phyloP scores from a whole-genome alignment of 2,113 vertebrate genomes.

The Bufo bufo region DNA sequence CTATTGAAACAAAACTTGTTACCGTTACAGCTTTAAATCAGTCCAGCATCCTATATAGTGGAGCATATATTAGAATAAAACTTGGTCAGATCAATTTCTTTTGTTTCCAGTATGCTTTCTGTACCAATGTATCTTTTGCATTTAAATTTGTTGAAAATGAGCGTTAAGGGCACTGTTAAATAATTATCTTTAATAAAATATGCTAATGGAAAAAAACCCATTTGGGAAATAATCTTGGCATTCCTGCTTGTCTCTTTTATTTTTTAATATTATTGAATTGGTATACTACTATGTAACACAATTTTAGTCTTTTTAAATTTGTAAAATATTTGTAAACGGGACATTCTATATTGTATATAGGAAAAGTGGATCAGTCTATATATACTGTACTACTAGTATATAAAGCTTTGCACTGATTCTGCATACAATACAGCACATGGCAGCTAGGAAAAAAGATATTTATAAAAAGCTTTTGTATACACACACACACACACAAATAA shows the following conservation, averaged over 20 bases:
- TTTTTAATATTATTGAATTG: background rate
- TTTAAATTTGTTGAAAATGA: slow-evolving; percentile 42
- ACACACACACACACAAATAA: no score
- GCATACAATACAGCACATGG: no score
- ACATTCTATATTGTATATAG: no score
- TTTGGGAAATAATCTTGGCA: background rate
- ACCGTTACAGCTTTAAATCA: slow-evolving; percentile 1
- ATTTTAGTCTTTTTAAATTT: background rate
- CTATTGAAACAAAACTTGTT: background rate
- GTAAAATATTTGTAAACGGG: background rate
- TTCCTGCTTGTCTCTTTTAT: background rate
- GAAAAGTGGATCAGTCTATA: no score
- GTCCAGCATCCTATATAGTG: slow-evolving; percentile 6
- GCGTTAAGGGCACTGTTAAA: slow-evolving; percentile 44
- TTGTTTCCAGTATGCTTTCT: slow-evolving; percentile 50
- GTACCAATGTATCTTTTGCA: slow-evolving; percentile 49
- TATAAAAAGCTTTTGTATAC: no score
- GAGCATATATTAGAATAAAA: slow-evolving; percentile 36
- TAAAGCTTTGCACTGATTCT: no score
- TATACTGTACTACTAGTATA: no score
- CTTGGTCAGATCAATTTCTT: slow-evolving; percentile 28
- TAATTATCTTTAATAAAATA: slow-evolving; percentile 51
- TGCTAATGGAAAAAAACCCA: slow-evolving; percentile 19
- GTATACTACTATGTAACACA: background rate
- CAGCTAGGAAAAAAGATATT: no score